These are phyloP conservation scores for Argentina silus DNA, from an alignment of 2,797 vertebrate genomes.

Conservation along the genomic window DNA sequence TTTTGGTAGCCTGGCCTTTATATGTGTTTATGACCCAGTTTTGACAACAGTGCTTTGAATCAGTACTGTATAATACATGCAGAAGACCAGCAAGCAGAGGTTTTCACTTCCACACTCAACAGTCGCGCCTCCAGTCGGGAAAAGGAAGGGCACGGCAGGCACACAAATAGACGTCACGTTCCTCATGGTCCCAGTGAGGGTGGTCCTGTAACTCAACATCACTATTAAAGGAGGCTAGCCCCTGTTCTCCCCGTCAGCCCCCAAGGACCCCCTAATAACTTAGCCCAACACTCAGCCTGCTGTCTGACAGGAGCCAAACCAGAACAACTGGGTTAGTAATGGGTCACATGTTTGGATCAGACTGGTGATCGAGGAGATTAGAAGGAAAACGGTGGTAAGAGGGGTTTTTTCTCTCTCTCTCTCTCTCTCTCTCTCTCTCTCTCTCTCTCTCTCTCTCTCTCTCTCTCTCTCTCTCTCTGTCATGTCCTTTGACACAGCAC, in stretches of 20 bases:
- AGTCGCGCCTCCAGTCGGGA: not conserved
- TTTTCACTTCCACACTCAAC: not conserved
- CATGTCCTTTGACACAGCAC: not conserved
- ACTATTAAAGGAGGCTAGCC: not conserved
- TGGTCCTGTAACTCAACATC: not conserved
- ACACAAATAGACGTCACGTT: not conserved
- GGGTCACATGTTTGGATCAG: not conserved
- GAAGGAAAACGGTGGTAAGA: not conserved
- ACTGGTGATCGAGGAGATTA: not conserved
- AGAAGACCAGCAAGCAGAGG: not conserved
- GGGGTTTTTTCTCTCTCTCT: not conserved
- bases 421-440: no score
- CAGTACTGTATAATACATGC: not conserved
- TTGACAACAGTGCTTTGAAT: not conserved
- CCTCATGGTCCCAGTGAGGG: not conserved
- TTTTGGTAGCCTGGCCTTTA: not conserved
- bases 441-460: no score
- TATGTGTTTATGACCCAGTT: no score
- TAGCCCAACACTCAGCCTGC: not conserved
- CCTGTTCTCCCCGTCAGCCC: not conserved
- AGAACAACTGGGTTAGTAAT: not conserved
- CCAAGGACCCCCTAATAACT: not conserved
- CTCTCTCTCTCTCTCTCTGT: no score
- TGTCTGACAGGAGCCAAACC: not conserved
- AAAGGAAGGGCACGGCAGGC: not conserved